Conservation (phyloP, 2,797 vertebrate genomes). For the Lates japonicus region DNA sequence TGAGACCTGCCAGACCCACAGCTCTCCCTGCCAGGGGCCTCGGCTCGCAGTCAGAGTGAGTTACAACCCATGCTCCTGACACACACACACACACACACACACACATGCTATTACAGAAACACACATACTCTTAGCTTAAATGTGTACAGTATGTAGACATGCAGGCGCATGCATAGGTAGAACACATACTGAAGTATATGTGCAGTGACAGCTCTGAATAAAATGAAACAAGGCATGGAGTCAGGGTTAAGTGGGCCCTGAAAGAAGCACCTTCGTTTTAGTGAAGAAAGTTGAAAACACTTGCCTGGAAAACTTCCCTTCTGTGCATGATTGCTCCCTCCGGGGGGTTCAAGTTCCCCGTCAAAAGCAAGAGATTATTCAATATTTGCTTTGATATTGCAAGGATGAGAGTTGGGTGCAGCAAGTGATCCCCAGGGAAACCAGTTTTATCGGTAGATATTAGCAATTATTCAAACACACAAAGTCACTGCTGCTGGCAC, state of each 20-base stretch:
- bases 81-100: slow-evolving; percentile 52
- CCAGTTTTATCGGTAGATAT: slow-evolving; percentile 60
- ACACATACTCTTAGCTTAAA: slow-evolving; percentile 30
- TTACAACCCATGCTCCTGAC: slow-evolving; percentile 62
- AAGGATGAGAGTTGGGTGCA: slow-evolving; percentile 28
- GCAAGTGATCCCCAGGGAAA: slow-evolving; percentile 47
- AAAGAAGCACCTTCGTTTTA: slow-evolving; percentile 25
- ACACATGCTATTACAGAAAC: slow-evolving; percentile 38
- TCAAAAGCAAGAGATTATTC: slow-evolving; percentile 59
- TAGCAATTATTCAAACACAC: slow-evolving; percentile 63
- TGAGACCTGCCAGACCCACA: slow-evolving; percentile 75
- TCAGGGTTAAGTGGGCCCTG: slow-evolving; percentile 8
- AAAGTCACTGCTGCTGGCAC: slow-evolving; percentile 37
- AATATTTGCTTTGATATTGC: slow-evolving; percentile 63
- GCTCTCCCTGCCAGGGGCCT: slow-evolving; percentile 67
- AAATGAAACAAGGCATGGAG: slow-evolving; percentile 20
- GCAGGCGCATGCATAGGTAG: slow-evolving; percentile 20
- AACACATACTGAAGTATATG: slow-evolving; percentile 11
- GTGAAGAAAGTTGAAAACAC: slow-evolving; percentile 32
- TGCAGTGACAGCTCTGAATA: neutral
- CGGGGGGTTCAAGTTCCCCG: slow-evolving; percentile 42
- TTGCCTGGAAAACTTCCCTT: slow-evolving; percentile 48
- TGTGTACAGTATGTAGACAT: slow-evolving; percentile 40
- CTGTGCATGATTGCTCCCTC: slow-evolving; percentile 40
- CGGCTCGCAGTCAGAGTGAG: slow-evolving; percentile 72